Conservation (phyloP, 2,113 vertebrate genomes). For the Acinonyx jubatus region DNA sequence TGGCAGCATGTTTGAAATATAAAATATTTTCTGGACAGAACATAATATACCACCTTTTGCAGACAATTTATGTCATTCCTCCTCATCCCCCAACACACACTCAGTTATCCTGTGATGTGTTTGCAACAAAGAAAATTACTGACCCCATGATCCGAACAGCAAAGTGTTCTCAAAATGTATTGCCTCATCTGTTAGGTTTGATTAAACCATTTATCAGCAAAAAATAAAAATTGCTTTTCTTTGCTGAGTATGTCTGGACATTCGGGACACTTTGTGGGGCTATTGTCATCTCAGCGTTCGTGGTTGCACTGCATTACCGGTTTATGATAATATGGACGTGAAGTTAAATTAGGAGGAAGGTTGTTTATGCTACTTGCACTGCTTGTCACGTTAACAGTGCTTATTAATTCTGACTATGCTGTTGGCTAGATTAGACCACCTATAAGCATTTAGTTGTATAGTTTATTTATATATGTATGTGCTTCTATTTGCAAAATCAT, state of each 20-base stretch:
- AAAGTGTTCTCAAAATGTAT: slow-evolving; percentile 65
- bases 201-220: slow-evolving; percentile 75
- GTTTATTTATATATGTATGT: not conserved
- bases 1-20: slow-evolving; percentile 60
- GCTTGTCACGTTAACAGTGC: not conserved
- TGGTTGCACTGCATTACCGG: not conserved
- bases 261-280: not conserved
- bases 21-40: slow-evolving; percentile 69
- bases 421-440: not conserved
- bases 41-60: slow-evolving; percentile 57
- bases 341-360: not conserved
- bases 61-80: slow-evolving; percentile 58
- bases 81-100: not conserved
- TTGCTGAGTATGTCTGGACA: slow-evolving; percentile 52
- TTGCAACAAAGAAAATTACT: slow-evolving; percentile 74
- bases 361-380: not conserved
- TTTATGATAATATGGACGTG: not conserved
- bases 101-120: slow-evolving; percentile 64
- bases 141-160: slow-evolving; percentile 66
- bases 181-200: slow-evolving; percentile 77
- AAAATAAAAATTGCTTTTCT: slow-evolving; percentile 67
- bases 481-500: not conserved
- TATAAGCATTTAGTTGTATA: not conserved
- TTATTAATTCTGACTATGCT: not conserved
- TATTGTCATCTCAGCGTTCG: slow-evolving; percentile 45